Evolutionary conservation across 1,140 invertebrate species (phyloP), one percentile per base, ranked within the genome.

Genomic region (Pogonomyrmex barbatus): DNA sequence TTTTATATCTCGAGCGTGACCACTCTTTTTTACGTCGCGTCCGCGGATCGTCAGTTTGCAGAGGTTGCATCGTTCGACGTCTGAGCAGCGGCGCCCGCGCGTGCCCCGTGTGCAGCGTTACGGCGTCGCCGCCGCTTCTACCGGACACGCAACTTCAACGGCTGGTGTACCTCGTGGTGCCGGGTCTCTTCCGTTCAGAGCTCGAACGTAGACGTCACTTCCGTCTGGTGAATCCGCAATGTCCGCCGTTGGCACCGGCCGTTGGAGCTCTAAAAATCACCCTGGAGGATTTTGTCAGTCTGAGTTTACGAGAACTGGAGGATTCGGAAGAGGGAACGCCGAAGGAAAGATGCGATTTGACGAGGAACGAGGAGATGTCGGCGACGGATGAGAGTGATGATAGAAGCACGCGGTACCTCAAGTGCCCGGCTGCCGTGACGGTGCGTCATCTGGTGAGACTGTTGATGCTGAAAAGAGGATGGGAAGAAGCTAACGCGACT

Each of bases 11-110:
- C 14, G 24, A n/a, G 24, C 24, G 60, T n/a, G 33, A 1, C 0
- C 10, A 3, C 2, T 9, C 2, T 39, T n/a, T 17, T 14, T 70
- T 50, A 70, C 36, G n/a, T 81, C 36, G 47, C 39, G 36, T 5
- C 14, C 12, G 65, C 67, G 65, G 0, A 9, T 24, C 42, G 2
- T 88, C 95, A 98, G 97, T 98, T 96, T 98, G 98, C 95, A 97
- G 98, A 93, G 98, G 97, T 92, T 99, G 98, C 95, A 98, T 99
- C 92, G 97, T 98, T 73, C 97, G 97, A 93, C 97, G 98, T 94
- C 95, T 99, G 78, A 96, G 97, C 91, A 96, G 96, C 76, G 97
- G 98, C 91, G 97, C 97, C 91, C 97, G 93, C 86, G 89, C 83
- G 33, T 94, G 94, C 88, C 94, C 94, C 24, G 92, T 94, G 0